Evolutionary conservation across 2,888 invertebrate species (phyloP).

Genomic region (Sinotaia quadrata): DNA sequence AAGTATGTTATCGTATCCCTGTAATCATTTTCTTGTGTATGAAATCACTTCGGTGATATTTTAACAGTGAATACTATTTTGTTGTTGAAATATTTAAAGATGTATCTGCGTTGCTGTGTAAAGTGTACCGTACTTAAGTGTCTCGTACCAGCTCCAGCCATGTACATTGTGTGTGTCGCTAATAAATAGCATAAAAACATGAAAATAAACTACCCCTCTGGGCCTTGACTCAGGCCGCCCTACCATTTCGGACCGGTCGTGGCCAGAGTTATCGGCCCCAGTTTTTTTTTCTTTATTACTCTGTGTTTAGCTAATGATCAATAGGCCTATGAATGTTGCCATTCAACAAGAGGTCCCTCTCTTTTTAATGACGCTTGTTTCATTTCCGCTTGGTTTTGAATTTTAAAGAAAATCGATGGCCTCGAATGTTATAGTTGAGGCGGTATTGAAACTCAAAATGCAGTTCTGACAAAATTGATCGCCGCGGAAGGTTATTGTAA

Average conservation of each 20-base stretch:
- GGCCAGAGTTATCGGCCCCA: background rate
- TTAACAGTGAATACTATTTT: too few species aligned
- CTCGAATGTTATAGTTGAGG: slow-evolving; percentile 16
- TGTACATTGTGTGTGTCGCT: too few species aligned
- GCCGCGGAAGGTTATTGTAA: slow-evolving; percentile 14
- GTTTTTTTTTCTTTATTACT: background rate
- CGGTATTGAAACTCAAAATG: slow-evolving; percentile 14
- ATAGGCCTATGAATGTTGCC: slow-evolving; percentile 1
- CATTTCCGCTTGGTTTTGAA: slow-evolving; percentile 19
- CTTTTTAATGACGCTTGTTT: slow-evolving; percentile 19
- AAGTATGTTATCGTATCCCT: too few species aligned
- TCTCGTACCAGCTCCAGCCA: too few species aligned
- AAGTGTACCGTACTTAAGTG: too few species aligned
- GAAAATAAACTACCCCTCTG: too few species aligned
- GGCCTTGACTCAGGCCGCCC: too few species aligned
- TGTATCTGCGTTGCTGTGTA: too few species aligned
- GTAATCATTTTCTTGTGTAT: too few species aligned
- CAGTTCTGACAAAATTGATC: slow-evolving; percentile 8
- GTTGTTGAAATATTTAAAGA: too few species aligned
- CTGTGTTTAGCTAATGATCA: slow-evolving; percentile 1
- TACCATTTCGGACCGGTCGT: background rate
- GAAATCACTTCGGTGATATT: too few species aligned
- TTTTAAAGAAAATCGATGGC: slow-evolving; percentile 17
- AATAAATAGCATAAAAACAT: too few species aligned
- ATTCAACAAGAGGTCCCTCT: slow-evolving; percentile 1